These are phyloP conservation scores for Esox masquinongy DNA, from an alignment of 2,797 vertebrate genomes.

Conservation along the genomic window DNA sequence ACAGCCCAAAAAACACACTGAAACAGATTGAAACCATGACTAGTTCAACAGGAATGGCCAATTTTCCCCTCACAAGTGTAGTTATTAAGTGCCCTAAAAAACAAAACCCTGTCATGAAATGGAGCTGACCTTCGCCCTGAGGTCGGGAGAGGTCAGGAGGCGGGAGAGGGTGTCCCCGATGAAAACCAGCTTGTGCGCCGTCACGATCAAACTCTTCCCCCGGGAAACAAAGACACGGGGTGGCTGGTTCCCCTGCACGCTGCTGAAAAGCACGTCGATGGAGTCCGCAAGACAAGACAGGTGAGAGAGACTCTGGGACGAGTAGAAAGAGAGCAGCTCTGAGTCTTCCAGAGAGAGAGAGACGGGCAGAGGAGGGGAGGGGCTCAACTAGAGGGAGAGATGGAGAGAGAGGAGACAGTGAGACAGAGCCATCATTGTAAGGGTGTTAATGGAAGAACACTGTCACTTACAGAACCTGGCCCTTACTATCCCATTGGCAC, in stretches of 20 bases:
- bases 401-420: constrained; percentile 2
- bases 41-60: not conserved
- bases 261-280: constrained; percentile 83
- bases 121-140: constrained; percentile 76
- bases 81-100: not conserved
- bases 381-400: constrained; percentile 62
- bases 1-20: not conserved
- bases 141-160: constrained; percentile 80
- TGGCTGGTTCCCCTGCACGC: constrained; percentile 84
- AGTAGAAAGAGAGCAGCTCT: constrained; percentile 88
- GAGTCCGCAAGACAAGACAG: constrained; percentile 83
- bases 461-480: constrained; percentile 29
- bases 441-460: constrained; percentile 3
- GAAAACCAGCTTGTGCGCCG: constrained; percentile 91
- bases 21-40: not conserved
- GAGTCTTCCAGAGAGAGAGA: constrained; percentile 81
- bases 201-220: constrained; percentile 87
- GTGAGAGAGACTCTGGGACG: constrained; percentile 86
- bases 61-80: not conserved
- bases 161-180: constrained; percentile 90
- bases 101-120: not conserved
- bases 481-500: constrained; percentile 48
- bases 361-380: constrained; percentile 70
- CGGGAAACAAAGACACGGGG: constrained; percentile 86
- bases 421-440: not conserved